Base-by-base conservation (phyloP, 1,140 invertebrate genomes). In the Melipona quadrifasciata region DNA sequence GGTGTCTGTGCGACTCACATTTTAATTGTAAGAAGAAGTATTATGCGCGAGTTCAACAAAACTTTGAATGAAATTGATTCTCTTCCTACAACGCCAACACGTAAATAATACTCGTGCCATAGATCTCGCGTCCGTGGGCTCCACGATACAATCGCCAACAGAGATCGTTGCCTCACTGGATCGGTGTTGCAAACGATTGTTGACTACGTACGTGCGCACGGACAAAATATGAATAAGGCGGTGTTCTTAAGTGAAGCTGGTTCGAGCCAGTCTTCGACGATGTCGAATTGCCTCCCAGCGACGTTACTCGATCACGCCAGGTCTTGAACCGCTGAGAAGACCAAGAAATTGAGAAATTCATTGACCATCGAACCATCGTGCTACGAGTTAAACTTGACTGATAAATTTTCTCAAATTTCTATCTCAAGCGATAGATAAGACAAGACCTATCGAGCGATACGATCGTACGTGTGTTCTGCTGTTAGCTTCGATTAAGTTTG, bases 231-330 rank as follows among this genome's bases (percentile, higher is more conserved):
- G 2, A 31, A 31, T 31, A 31, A 31, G 31, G 31, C 17, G 24
- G 31, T 17, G 65, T 70, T 31, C 21, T 89, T 89, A 89, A 89
- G 58, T 85, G 74, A 76, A 89, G 87, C 87, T 79, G 85, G 87
- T 89, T 89, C 64, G 65, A 89, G 34, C 86, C 31, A 51, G 87
- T 82, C 68, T 27, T 55, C 34, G 77, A n/a, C 84, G 82, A 74
- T 84, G 77, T 78, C 86, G 78, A 88, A 87, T 88, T 51, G 64
- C 61, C 55, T 81, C 21, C 19, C 80, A 51, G 74, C 85, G 86
- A 87, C 82, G 79, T 89, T 89, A 87, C 82, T 89, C 86, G 82
- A 87, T 89, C 78, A 51, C 39, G 75, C 34, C 34, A 87, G 67
- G 61, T 74, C 58, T 72, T 51, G 75, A 87, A 55, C 68, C 19